Base-by-base conservation (phyloP, 2,797 vertebrate species). In the Chaetophractus vellerosus region DNA sequence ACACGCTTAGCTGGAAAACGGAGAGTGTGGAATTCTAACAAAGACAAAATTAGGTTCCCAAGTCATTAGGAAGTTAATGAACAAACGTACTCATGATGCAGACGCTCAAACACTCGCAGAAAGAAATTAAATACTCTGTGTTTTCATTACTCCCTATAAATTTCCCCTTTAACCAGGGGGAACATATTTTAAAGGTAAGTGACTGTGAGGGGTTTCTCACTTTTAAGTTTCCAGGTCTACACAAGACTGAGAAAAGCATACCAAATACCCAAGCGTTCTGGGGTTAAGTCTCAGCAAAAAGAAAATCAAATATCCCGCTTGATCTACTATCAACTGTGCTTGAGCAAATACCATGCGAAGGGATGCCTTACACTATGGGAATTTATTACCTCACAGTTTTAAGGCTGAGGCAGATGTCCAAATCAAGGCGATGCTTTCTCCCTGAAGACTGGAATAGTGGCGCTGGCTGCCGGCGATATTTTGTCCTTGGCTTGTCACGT, bases 21-120 rank as follows among this genome's bases (percentile, higher is more conserved):
- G 2, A 79, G 78, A 78, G 18, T 2, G 18, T 45, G 66, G 63
- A 82, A 52, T 71, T 84, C 50, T 52, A 55, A 36, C 66, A 3
- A 36, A 75, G 80, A 69, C 33, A 38, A 31, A 87, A 93, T 55
- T 23, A 91, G 79, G 82, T 52, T 87, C 61, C 63, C 50, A 48
- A 87, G 68, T 76, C 92, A 93, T 82, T 72, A 85, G 31, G 75
- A 93, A 96, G 90, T 72, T 91, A 95, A 91, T 36, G 72, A 94
- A 69, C 88, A 92, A 87, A 75, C n/a, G 48, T 55, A 89, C 89
- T 94, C 80, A 36, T 1, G 71, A 78, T n/a, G 63, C 83, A 74
- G 84, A 66, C 38, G 84, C 88, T 66, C 9, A 21, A 26, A 55
- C 31, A 36, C 2, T 1, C 66, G 78, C 36, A 41, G 33, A 88